phyloP scores from a whole-genome alignment of 1,140 invertebrate genomes.

The Cheumatopsyche charites region DNA sequence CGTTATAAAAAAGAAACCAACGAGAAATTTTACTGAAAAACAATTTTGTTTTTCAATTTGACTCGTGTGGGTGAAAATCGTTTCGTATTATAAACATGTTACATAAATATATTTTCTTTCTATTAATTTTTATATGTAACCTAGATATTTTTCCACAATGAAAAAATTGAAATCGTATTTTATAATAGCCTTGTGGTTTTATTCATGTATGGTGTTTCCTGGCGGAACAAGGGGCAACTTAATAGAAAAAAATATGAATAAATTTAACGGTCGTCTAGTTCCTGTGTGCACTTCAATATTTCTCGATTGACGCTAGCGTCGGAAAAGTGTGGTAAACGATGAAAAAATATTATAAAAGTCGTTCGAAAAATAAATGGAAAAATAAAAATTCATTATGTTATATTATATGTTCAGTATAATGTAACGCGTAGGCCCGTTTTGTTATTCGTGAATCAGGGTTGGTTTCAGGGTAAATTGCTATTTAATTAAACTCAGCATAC shows the following conservation, averaged over 20 bases:
- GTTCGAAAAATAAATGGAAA: too few relatives aligned
- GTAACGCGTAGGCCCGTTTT: background rate
- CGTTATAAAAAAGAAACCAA: background rate
- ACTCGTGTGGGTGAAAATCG: background rate
- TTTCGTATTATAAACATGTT: background rate
- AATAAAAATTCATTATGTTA: too few relatives aligned
- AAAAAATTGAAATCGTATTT: too few relatives aligned
- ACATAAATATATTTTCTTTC: too few relatives aligned
- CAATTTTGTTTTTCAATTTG: too few relatives aligned
- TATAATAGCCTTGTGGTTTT: too few relatives aligned
- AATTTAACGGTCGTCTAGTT: conserved; percentile 39
- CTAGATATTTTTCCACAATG: too few relatives aligned
- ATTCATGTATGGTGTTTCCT: too few relatives aligned
- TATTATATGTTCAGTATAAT: too few relatives aligned
- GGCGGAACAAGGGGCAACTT: too few relatives aligned
- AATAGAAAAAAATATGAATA: conserved; percentile 34
- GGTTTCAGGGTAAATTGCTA: conserved; percentile 7
- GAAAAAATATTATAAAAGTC: background rate
- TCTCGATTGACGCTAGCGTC: conserved; percentile 20
- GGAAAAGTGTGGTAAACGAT: background rate
- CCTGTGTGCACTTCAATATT: background rate
- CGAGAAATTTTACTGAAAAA: background rate
- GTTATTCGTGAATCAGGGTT: background rate
- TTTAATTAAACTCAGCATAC: background rate
- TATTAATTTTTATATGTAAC: too few relatives aligned